Percentiles rank a stretch among this genome's conserved stretches.
These are phyloP conservation scores for Lampropteryx suffumata DNA, from an alignment of 2,888 invertebrate genomes.

Conservation along the genomic window DNA sequence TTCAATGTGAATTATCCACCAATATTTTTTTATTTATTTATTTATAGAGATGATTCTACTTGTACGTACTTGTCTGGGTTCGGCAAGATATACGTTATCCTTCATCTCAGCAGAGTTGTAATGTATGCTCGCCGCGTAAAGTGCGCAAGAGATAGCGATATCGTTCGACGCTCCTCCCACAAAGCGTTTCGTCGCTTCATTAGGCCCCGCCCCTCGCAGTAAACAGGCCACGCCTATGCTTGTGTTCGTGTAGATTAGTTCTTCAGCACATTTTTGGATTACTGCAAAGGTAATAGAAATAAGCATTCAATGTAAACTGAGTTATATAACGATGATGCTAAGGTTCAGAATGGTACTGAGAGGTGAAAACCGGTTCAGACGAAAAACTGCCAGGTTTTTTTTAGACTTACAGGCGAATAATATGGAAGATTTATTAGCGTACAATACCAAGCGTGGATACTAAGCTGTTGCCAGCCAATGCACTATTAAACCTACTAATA, in stretches of 20 bases:
- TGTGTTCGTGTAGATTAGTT: slow-evolving; percentile 60
- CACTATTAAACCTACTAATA: slow-evolving; percentile 77
- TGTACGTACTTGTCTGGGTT: slow-evolving; percentile 50
- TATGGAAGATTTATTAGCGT: slow-evolving; percentile 91
- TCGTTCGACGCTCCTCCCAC: slow-evolving; percentile 32
- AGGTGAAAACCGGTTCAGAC: too few relatives aligned
- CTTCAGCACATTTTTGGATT: slow-evolving; percentile 60
- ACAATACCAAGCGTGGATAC: slow-evolving; percentile 97
- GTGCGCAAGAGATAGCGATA: slow-evolving; percentile 49
- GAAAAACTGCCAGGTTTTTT: too few relatives aligned
- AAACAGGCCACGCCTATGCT: slow-evolving; percentile 59
- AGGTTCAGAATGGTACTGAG: neutral
- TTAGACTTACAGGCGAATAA: slow-evolving; percentile 90
- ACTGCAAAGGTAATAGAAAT: slow-evolving; percentile 41
- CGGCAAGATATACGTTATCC: slow-evolving; percentile 59
- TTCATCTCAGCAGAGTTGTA: slow-evolving; percentile 50
- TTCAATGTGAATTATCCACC: too few relatives aligned
- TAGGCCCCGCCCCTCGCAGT: slow-evolving; percentile 36
- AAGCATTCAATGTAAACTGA: too few relatives aligned
- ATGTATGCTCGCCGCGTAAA: slow-evolving; percentile 60
- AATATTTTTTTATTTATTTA: too few relatives aligned
- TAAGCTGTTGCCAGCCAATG: slow-evolving; percentile 94
- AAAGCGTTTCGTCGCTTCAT: slow-evolving; percentile 20
- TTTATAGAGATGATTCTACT: too few relatives aligned
- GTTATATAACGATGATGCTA: too few relatives aligned